Evolutionary conservation across 1,140 invertebrate species (phyloP), one percentile per base, ranked within the genome.

Genomic region (Proales similis): DNA sequence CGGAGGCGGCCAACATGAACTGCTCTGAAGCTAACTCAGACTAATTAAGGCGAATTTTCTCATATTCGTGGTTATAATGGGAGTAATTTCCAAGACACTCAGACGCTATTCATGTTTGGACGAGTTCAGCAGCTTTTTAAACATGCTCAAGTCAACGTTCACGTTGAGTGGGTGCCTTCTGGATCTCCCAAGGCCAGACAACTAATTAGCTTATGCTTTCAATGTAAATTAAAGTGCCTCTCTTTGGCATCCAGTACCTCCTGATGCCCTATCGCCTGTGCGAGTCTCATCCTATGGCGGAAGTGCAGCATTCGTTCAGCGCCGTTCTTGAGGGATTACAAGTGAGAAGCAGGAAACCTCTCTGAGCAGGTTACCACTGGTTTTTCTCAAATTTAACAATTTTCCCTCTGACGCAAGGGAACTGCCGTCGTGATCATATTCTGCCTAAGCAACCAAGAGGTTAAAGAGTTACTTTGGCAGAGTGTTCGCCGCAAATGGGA

Each of bases 381-480:
- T 36, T 36, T 9, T 9, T 9, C 9, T 36, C 9, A 36, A 36
- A 9, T 36, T 36, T 36, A 36, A 9, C 14, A 9, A 9, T 36
- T 36, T 36, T 36, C 14, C 14, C 14, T 36, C 14, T 36, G 14
- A 36, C 14, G 9, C 33, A 36, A 36, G 32, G 51, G 51, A 17
- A 26, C 30, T 11, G 39, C 45, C 22, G 51, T 57, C 5, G 29
- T 42, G 5, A 12, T 57, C 22, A 12, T 57, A 22, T 39, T 57
- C 4, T 57, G 51, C 14, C 45, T 57, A 27, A 30, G 39, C 4
- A 57, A 57, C 45, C 39, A 57, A 14, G 51, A 57, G 45, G 51
- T 57, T 12, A 57, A 57, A 57, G 24, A 57, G 45, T 20, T 57
- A 26, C 29, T 53, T 24, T 39, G 42, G 7, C 6, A 24, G 33